A percentile compares a stretch with the other conserved stretches of the same genome.
Conservation (phyloP, 2,797 vertebrate species). For the Neoniphon sammara region DNA sequence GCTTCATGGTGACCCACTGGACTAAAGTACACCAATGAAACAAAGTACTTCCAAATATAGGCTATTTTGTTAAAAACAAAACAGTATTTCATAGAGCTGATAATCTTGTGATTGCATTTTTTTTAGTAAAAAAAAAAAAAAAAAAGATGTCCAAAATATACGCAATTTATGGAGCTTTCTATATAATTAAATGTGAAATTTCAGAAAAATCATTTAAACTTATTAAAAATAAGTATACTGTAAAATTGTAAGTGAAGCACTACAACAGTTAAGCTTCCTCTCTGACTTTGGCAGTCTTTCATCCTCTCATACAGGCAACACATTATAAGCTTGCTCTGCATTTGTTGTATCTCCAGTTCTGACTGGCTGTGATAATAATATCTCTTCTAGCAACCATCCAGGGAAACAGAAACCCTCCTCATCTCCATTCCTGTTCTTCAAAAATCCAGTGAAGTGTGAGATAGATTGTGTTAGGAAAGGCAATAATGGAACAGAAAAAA, state of each 20-base stretch:
- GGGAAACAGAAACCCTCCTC: too few relatives aligned
- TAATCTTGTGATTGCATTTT: background rate
- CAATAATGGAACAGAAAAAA: background rate
- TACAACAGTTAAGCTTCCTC: background rate
- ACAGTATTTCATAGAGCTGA: background rate
- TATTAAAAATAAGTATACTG: too few relatives aligned
- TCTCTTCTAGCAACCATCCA: background rate
- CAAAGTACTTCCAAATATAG: background rate
- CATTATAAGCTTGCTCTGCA: background rate
- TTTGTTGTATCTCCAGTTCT: background rate
- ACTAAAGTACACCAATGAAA: constrained; percentile 11
- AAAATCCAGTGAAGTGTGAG: too few relatives aligned
- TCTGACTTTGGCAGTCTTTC: background rate
- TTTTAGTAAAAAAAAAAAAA: background rate
- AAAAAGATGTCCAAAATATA: background rate
- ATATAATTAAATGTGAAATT: background rate
- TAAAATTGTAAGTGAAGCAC: too few relatives aligned
- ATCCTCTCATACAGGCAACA: background rate
- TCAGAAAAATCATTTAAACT: background rate
- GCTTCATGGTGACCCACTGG: constrained; percentile 23
- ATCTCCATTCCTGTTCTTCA: background rate
- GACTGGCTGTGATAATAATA: background rate
- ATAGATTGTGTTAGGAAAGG: background rate
- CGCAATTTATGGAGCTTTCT: background rate
- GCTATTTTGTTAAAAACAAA: too few relatives aligned